These are phyloP conservation scores for Liolophura sinensis DNA, from an alignment of 1,140 invertebrate genomes.

Conservation along the genomic window DNA sequence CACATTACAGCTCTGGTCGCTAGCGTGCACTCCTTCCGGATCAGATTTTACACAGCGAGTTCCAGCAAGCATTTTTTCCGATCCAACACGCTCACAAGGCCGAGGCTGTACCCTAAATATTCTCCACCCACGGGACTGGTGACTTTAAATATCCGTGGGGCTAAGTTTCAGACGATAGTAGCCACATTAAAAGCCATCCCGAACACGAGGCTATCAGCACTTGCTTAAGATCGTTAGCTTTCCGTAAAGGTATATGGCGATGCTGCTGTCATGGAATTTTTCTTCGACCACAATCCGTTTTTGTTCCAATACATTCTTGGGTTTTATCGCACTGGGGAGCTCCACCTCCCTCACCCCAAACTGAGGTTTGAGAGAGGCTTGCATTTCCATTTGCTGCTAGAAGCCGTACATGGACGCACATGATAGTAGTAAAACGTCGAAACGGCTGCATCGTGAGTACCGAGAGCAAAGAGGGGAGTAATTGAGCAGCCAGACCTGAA, in stretches of 20 bases:
- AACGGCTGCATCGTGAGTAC: slow-evolving; percentile 20
- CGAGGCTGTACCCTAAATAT: too few species aligned
- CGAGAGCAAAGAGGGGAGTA: slow-evolving; percentile 4
- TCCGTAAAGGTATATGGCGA: slow-evolving; percentile 8
- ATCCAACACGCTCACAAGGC: too few species aligned
- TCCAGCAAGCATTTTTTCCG: too few species aligned
- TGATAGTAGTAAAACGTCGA: slow-evolving; percentile 19
- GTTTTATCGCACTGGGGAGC: slow-evolving; percentile 93
- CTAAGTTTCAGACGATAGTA: slow-evolving; percentile 24
- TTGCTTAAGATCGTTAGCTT: neutral
- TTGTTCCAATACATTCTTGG: slow-evolving; percentile 95
- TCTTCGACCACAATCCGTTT: slow-evolving; percentile 95
- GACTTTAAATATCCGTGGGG: slow-evolving; percentile 32
- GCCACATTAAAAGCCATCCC: slow-evolving; percentile 30
- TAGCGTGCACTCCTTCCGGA: too few species aligned
- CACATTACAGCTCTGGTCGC: too few species aligned
- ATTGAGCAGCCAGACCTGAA: neutral
- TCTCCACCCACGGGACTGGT: slow-evolving; percentile 12
- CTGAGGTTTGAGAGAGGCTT: slow-evolving; percentile 27
- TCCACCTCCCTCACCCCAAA: slow-evolving; percentile 95
- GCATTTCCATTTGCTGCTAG: slow-evolving; percentile 34
- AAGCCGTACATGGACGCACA: slow-evolving; percentile 22
- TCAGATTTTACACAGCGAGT: too few species aligned
- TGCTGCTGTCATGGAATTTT: slow-evolving; percentile 85
- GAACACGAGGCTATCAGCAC: slow-evolving; percentile 25